phyloP scores from a whole-genome alignment of 2,888 invertebrate species.

The Apoda limacodes region DNA sequence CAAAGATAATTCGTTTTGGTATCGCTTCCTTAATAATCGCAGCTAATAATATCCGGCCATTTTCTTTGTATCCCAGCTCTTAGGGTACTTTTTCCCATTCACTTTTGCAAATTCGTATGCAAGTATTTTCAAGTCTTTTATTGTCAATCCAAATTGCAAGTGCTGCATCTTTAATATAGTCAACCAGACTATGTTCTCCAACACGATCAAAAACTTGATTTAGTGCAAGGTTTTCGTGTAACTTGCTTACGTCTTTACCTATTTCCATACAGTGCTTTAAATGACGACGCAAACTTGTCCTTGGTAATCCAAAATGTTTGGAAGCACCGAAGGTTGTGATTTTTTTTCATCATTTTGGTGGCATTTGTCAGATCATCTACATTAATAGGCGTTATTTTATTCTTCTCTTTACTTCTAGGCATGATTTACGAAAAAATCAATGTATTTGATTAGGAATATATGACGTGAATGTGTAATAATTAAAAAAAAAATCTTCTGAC shows the following conservation, averaged over 20 bases:
- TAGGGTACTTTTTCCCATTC: conserved; percentile 18
- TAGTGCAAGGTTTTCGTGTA: conserved; percentile 15
- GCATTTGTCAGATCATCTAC: conserved; percentile 13
- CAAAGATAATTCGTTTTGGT: conserved; percentile 16
- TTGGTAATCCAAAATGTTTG: conserved; percentile 16
- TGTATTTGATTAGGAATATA: no score
- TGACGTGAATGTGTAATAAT: no score
- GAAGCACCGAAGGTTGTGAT: conserved; percentile 14
- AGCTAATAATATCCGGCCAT: no score
- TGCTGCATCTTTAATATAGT: no score
- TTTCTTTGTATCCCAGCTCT: conserved; percentile 13
- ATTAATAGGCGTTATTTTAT: no score
- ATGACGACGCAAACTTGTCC: conserved; percentile 16
- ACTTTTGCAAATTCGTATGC: conserved; percentile 16
- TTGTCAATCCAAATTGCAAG: conserved; percentile 11
- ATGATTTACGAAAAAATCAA: no score
- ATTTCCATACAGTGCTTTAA: conserved; percentile 15
- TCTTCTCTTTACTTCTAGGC: no score
- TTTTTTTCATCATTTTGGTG: conserved; percentile 14
- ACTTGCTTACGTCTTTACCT: conserved; percentile 15
- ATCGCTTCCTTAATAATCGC: conserved; percentile 12
- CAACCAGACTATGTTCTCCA: no score
- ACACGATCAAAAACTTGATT: no score
- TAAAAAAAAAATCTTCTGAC: no score
- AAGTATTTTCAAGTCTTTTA: conserved; percentile 13